Base-by-base conservation (phyloP, 2,888 invertebrate genomes). In the Oasisia sp. region DNA sequence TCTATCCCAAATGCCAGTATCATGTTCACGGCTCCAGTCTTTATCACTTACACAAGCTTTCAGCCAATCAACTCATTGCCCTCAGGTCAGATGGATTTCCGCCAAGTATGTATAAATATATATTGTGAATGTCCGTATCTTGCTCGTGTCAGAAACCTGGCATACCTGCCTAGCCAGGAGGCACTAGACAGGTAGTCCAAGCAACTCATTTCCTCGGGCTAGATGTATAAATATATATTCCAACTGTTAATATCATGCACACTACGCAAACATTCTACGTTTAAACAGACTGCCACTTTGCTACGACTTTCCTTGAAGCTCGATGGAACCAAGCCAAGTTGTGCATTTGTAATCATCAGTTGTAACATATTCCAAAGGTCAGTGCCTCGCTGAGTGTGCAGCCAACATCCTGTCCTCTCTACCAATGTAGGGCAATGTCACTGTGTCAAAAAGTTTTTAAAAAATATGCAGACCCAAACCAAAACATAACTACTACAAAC, bases 191-290 rank as follows among this genome's bases (percentile, higher is more conserved):
- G n/a, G n/a, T 27, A 74, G 74, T 27, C 74, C 74, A 74, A 7
- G 74, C n/a, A 74, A 74, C 74, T 27, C n/a, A 74, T 74, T 74
- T 27, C 74, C 74, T 74, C 19, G 19, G 74, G 74, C 74, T 74
- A 74, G 74, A 74, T 74, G 74, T 74, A 74, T 74, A 74, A 74
- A 74, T 74, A 74, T n/a, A 74, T 74, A 74, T 74, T 74, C 56
- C 74, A 74, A 74, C 19, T 74, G 74, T 74, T 74, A 74, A 27
- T 74, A 74, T 74, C 74, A 27, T 74, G 74, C 27, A 74, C 74
- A 27, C 74, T 19, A 74, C 27, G n/a, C 74, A 74, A 74, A n/a
- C 74, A 74, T 74, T 74, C 74, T 74, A 27, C 27, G 74, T 74
- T n/a, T 74, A 74, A 74, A 74, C 74, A 74, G 74, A 74, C n/a